phyloP scores from a whole-genome alignment of 2,113 vertebrate species.

The Lichenostomus cassidix region DNA sequence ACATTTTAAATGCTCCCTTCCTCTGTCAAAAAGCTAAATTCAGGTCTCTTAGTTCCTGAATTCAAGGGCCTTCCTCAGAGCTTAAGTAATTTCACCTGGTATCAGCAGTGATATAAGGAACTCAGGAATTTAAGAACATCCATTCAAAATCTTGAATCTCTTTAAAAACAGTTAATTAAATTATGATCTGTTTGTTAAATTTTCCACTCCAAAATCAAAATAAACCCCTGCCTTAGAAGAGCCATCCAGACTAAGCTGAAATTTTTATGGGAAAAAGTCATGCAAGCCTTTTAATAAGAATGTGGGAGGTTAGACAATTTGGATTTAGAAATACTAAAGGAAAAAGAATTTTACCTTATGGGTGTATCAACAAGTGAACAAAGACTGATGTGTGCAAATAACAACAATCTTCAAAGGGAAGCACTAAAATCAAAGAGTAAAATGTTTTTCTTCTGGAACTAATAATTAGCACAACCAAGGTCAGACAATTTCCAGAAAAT shows the following conservation, averaged over 20 bases:
- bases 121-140: not conserved
- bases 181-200: not conserved
- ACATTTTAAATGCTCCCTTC: not conserved
- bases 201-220: not conserved
- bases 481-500: slow-evolving; percentile 50
- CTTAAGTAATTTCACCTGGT: not conserved
- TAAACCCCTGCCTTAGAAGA: not conserved
- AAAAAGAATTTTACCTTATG: not conserved
- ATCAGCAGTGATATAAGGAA: not conserved
- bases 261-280: not conserved
- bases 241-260: not conserved
- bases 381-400: not conserved
- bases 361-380: not conserved
- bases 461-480: slow-evolving; percentile 49
- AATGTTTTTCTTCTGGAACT: slow-evolving; percentile 47
- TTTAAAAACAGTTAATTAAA: not conserved
- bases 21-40: not conserved
- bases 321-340: not conserved
- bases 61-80: not conserved
- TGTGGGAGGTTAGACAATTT: not conserved
- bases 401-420: slow-evolving; percentile 32
- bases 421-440: slow-evolving; percentile 18
- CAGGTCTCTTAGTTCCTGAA: not conserved
- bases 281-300: not conserved
- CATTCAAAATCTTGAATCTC: not conserved